Evolutionary conservation across 2,797 vertebrate genomes (phyloP).

Genomic region (Neosalanx taihuensis): DNA sequence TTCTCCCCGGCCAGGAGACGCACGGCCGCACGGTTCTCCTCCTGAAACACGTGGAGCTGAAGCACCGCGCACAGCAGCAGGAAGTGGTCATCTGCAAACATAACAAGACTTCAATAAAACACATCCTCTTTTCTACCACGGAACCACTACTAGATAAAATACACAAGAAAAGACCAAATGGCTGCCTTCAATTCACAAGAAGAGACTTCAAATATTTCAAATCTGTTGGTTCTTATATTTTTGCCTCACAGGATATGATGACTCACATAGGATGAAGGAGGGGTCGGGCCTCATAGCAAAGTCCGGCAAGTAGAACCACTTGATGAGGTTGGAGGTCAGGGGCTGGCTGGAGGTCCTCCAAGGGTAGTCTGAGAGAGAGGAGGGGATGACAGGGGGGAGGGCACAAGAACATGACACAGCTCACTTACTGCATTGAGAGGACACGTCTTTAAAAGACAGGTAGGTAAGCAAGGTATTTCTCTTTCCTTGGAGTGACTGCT

Average conservation of each 20-base stretch:
- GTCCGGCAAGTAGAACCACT: constrained; percentile 80
- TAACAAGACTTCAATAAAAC: not conserved
- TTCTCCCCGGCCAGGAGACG: constrained; percentile 73
- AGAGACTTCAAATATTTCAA: not conserved
- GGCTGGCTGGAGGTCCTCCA: constrained; percentile 69
- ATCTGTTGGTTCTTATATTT: too few species aligned
- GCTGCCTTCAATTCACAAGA: not conserved
- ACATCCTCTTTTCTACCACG: not conserved
- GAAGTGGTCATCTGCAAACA: constrained; percentile 70
- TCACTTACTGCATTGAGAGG: too few species aligned
- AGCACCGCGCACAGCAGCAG: constrained; percentile 77
- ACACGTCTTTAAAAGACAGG: not conserved
- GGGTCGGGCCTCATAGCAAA: constrained; percentile 75
- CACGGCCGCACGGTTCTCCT: constrained; percentile 66
- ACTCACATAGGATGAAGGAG: constrained; percentile 76
- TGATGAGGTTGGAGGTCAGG: constrained; percentile 75
- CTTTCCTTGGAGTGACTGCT: not conserved
- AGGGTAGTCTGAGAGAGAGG: constrained; percentile 70
- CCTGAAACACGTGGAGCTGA: constrained; percentile 77
- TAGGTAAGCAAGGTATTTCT: not conserved
- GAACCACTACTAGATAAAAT: not conserved
- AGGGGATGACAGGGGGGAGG: not conserved
- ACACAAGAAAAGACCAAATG: not conserved
- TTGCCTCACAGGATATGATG: not conserved
- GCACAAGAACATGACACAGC: not conserved